phyloP scores from a whole-genome alignment of 2,888 invertebrate genomes.

The Ochlodes sylvanus region DNA sequence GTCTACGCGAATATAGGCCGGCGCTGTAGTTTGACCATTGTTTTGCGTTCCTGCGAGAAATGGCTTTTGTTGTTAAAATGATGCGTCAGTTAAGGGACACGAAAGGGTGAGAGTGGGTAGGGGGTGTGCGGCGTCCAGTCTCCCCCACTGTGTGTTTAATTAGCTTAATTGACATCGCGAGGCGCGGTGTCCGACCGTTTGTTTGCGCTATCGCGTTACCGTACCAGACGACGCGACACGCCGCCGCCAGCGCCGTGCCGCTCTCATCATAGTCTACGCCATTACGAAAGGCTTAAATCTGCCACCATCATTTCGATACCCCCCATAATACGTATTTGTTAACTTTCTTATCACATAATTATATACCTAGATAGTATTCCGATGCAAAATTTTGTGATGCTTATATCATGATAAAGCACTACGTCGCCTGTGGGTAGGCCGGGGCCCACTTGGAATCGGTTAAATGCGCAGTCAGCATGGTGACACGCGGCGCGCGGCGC shows the following conservation, averaged over 20 bases:
- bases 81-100: constrained; percentile 71
- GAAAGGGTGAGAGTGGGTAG: constrained; percentile 56
- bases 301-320: constrained; percentile 32
- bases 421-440: constrained; percentile 50
- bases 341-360: too few species aligned
- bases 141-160: constrained; percentile 81
- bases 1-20: constrained; percentile 42
- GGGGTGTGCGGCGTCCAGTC: constrained; percentile 57
- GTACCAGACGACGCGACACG: constrained; percentile 54
- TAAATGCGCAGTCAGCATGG: constrained; percentile 66
- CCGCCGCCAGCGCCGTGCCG: constrained; percentile 45
- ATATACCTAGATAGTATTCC: too few species aligned
- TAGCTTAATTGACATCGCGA: constrained; percentile 84
- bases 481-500: constrained; percentile 59
- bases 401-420: constrained; percentile 44
- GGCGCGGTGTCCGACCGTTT: constrained; percentile 82
- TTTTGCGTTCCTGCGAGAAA: constrained; percentile 64
- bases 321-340: neutral
- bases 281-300: constrained; percentile 48
- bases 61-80: constrained; percentile 73
- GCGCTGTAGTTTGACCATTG: constrained; percentile 56
- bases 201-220: constrained; percentile 81
- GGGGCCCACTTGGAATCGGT: constrained; percentile 48
- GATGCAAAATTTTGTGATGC: constrained; percentile 18
- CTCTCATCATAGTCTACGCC: constrained; percentile 30